Evolutionary conservation across 2,888 invertebrate genomes (phyloP).

Genomic region (Drosophila atripex): DNA sequence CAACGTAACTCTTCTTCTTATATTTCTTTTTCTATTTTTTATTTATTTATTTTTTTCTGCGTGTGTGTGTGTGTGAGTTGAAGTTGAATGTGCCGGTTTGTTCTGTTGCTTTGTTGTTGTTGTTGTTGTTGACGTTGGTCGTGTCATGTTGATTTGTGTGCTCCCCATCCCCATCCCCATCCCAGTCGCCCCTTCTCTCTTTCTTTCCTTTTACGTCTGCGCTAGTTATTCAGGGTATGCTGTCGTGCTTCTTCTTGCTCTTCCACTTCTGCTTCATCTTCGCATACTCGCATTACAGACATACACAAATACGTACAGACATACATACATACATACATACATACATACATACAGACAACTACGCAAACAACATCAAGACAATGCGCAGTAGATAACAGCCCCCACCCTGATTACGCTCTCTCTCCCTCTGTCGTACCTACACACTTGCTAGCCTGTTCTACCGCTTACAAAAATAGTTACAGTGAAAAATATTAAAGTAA

Average conservation of each 20-base stretch:
- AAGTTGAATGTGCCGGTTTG: constrained; percentile 79
- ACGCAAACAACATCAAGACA: constrained; percentile 76
- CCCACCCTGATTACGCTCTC: constrained; percentile 32
- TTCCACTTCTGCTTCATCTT: constrained; percentile 64
- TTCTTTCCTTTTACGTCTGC: constrained; percentile 50
- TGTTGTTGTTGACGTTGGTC: constrained; percentile 77
- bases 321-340: neutral
- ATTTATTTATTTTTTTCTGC: neutral
- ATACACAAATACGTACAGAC: constrained; percentile 5
- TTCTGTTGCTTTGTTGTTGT: constrained; percentile 47
- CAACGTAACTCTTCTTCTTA: constrained; percentile 29
- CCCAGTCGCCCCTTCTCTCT: constrained; percentile 7
- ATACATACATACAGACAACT: constrained; percentile 59
- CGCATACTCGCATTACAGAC: constrained; percentile 34
- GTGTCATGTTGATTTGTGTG: constrained; percentile 79
- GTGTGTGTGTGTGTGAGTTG: constrained; percentile 59
- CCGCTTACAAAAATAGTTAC: constrained; percentile 2
- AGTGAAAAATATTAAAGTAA: neutral
- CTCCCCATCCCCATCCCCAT: constrained; percentile 43
- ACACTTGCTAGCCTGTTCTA: constrained; percentile 8
- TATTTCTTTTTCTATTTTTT: constrained; percentile 31
- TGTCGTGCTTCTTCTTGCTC: constrained; percentile 44
- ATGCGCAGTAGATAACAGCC: constrained; percentile 76
- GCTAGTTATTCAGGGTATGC: constrained; percentile 66
- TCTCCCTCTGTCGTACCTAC: constrained; percentile 21